Evolutionary conservation across 2,888 invertebrate genomes (phyloP).

Genomic region (Drosophila mettleri): DNA sequence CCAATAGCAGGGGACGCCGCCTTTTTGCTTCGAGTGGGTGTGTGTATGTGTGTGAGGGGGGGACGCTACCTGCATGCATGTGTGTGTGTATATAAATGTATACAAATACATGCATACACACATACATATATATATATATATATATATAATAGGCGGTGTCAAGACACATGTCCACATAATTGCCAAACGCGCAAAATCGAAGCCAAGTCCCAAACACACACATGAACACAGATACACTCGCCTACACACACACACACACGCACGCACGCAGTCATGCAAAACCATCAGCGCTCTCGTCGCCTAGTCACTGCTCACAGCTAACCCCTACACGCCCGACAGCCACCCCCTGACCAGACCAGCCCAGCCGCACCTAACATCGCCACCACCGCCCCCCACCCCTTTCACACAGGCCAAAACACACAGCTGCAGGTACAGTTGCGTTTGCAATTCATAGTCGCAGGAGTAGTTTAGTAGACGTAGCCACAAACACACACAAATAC

Average conservation of each 20-base stretch:
- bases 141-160: conserved; percentile 62
- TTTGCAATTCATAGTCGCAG: conserved; percentile 62
- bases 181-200: conserved; percentile 80
- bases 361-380: background rate
- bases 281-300: conserved; percentile 48
- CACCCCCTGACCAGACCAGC: conserved; percentile 6
- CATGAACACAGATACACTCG: conserved; percentile 5
- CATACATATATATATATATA: conserved; percentile 27
- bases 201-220: conserved; percentile 59
- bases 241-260: conserved; percentile 19
- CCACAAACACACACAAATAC: conserved; percentile 11
- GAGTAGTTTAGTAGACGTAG: conserved; percentile 54
- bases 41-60: conserved; percentile 32
- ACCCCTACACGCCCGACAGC: conserved; percentile 45
- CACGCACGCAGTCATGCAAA: conserved; percentile 31
- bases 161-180: conserved; percentile 78
- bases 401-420: conserved; percentile 22
- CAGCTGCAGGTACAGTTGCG: conserved; percentile 69
- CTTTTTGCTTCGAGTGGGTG: conserved; percentile 15
- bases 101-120: conserved; percentile 24
- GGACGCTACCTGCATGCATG: conserved; percentile 42
- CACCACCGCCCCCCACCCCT: background rate
- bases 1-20: conserved; percentile 44
- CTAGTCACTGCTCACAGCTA: conserved; percentile 43
- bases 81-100: conserved; percentile 11